phyloP scores from a whole-genome alignment of 2,797 vertebrate genomes.

The Typhlichthys subterraneus region DNA sequence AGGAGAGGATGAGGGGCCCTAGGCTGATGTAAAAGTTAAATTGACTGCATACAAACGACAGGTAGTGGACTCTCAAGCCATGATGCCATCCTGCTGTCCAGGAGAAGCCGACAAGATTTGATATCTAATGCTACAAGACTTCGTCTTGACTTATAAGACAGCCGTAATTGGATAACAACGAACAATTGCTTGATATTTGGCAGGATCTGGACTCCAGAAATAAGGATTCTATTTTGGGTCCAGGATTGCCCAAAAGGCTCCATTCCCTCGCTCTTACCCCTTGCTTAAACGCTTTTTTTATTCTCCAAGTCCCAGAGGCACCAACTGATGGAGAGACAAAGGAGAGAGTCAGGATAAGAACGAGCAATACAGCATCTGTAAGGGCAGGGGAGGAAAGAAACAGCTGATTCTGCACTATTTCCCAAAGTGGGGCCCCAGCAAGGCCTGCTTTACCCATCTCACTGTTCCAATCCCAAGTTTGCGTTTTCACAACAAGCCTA shows the following conservation, averaged over 20 bases:
- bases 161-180: conserved; percentile 39
- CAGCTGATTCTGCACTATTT: conserved; percentile 51
- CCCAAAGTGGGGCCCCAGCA: conserved; percentile 25
- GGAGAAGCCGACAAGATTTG: conserved; percentile 43
- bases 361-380: conserved; percentile 49
- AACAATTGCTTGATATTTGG: conserved; percentile 55
- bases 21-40: conserved; percentile 28
- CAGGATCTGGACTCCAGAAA: conserved; percentile 52
- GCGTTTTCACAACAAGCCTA: conserved; percentile 10
- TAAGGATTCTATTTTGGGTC: conserved; percentile 50
- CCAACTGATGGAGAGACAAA: conserved; percentile 75
- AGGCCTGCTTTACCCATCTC: conserved; percentile 31
- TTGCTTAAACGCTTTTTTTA: conserved; percentile 30
- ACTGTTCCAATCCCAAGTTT: conserved; percentile 26
- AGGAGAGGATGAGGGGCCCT: conserved; percentile 36
- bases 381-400: conserved; percentile 36
- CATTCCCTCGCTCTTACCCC: conserved; percentile 37
- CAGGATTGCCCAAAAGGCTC: conserved; percentile 48
- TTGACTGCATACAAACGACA: conserved; percentile 20
- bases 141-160: conserved; percentile 30
- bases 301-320: conserved; percentile 53
- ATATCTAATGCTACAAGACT: conserved; percentile 24
- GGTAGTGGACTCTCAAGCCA: conserved; percentile 46
- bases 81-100: conserved; percentile 48
- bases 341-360: conserved; percentile 74